Percentiles rank a stretch among this genome's conserved stretches.
phyloP scores from a whole-genome alignment of 1,140 invertebrate species.

The Rhizoglyphus robini region DNA sequence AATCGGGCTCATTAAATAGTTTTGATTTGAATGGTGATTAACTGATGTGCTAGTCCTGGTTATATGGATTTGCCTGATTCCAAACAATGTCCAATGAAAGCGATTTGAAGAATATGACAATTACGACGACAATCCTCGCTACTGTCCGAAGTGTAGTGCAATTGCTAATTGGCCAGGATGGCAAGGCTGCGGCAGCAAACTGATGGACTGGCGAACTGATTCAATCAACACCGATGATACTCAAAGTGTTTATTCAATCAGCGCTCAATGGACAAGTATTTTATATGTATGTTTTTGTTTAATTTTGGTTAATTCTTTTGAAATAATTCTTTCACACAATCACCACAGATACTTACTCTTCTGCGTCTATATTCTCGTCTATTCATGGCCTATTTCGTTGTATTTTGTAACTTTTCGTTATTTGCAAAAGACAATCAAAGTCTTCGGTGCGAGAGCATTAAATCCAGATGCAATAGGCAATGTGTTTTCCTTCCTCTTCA shows the following conservation, averaged over 20 bases:
- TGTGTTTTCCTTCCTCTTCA: constrained; percentile 42
- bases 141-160: constrained; percentile 3
- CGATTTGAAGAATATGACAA: not conserved
- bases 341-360: constrained; percentile 41
- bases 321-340: constrained; percentile 18
- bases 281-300: constrained; percentile 26
- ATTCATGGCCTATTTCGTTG: constrained; percentile 41
- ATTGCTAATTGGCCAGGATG: not conserved
- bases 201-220: not conserved
- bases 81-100: not conserved
- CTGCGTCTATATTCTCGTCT: constrained; percentile 43
- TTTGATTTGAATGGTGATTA: not conserved
- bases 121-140: not conserved
- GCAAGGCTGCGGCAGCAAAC: not conserved
- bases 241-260: constrained; percentile 31
- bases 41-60: not conserved
- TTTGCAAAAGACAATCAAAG: constrained; percentile 46
- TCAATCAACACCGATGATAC: constrained; percentile 22
- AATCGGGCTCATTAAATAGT: not conserved
- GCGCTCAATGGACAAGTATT: constrained; percentile 39
- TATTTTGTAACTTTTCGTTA: constrained; percentile 44
- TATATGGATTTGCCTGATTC: not conserved
- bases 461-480: constrained; percentile 43
- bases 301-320: not conserved
- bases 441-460: constrained; percentile 39